A percentile compares a stretch with the other conserved stretches of the same genome.
phyloP scores from a whole-genome alignment of 2,797 vertebrate genomes.

The Pseudocheirus occidentalis region DNA sequence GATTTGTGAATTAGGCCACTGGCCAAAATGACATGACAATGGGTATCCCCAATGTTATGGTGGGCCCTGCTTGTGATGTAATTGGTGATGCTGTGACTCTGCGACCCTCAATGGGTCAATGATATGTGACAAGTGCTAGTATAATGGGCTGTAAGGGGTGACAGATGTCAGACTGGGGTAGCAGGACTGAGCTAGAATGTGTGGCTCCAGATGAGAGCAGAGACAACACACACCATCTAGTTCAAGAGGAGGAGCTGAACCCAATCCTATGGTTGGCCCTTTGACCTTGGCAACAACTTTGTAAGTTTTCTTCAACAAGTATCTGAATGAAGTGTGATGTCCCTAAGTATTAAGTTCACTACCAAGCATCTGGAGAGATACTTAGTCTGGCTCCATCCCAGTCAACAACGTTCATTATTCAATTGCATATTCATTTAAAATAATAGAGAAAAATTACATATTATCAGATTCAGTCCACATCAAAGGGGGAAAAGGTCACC shows the following conservation, averaged over 20 bases:
- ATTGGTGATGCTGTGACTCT: background rate
- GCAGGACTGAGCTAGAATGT: conserved; percentile 22
- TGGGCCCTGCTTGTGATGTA: background rate
- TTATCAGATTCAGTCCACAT: conserved; percentile 67
- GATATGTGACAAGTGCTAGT: background rate
- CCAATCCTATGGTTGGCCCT: background rate
- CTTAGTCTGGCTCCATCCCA: conserved; percentile 56
- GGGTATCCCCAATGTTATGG: background rate
- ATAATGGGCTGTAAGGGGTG: background rate
- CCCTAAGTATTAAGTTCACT: conserved; percentile 54
- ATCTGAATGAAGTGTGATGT: conserved; percentile 47
- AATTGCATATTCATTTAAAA: conserved; percentile 73
- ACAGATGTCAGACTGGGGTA: background rate
- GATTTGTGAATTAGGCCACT: background rate
- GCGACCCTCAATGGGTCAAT: background rate
- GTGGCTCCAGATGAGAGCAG: background rate
- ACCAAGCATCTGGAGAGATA: conserved; percentile 64
- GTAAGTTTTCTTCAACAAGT: conserved; percentile 56
- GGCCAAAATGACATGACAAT: background rate
- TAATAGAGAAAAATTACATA: conserved; percentile 71
- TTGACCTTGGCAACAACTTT: conserved; percentile 44
- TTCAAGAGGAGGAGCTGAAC: background rate
- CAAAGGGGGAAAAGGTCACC: conserved; percentile 73
- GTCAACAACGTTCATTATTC: conserved; percentile 73
- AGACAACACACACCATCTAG: background rate